Percentiles rank a stretch among this genome's conserved stretches.
Conservation (phyloP, 2,113 vertebrate species). For the Ceratotherium simum region DNA sequence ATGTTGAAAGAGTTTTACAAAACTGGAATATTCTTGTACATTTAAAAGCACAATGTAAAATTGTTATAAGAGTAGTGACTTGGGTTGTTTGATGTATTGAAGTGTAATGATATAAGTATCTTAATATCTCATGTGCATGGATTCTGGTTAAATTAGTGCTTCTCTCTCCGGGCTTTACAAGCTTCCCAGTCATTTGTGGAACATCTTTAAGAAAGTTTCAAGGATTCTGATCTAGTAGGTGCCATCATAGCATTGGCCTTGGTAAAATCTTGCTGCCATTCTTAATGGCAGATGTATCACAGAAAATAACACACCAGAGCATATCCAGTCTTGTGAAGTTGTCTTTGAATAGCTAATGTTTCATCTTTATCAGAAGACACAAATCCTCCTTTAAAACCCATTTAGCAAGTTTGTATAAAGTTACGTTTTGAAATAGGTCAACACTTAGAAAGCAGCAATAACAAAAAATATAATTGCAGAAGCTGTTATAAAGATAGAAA, state of each 20-base stretch:
- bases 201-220: not conserved
- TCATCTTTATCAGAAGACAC: not conserved
- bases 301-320: not conserved
- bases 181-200: not conserved
- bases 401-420: constrained; percentile 18
- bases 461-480: not conserved
- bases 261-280: not conserved
- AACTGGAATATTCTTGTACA: not conserved
- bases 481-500: not conserved
- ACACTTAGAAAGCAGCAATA: not conserved
- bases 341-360: not conserved
- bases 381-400: constrained; percentile 1
- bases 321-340: not conserved
- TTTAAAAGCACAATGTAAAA: constrained; percentile 23
- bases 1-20: constrained; percentile 6
- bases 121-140: not conserved
- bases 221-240: not conserved
- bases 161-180: not conserved
- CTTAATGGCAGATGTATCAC: not conserved
- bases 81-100: not conserved
- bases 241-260: not conserved
- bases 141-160: not conserved
- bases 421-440: constrained; percentile 31
- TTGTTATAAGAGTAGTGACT: not conserved
- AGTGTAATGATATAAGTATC: not conserved